Conservation (phyloP, 2,113 vertebrate species). For the Ceyx melanurus region DNA sequence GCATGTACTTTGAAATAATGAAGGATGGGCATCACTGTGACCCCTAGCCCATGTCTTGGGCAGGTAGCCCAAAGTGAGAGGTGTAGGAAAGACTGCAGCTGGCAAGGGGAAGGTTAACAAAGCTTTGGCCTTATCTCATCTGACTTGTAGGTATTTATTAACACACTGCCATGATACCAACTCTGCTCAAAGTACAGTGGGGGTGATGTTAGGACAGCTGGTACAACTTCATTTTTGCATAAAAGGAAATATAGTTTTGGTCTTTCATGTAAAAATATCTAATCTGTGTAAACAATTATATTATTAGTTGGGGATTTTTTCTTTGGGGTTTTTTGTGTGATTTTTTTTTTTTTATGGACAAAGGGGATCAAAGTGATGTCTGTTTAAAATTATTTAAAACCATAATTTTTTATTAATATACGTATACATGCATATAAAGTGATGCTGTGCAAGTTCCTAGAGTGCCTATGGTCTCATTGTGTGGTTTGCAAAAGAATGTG, state of each 20-base stretch:
- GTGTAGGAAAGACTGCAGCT: neutral
- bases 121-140: neutral
- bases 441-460: neutral
- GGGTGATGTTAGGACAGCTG: neutral
- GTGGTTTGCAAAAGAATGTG: neutral
- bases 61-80: neutral
- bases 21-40: fast-evolving
- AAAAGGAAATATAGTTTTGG: neutral
- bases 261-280: neutral
- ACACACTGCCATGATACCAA: neutral
- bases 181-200: conserved; percentile 16
- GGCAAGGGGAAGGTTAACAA: neutral
- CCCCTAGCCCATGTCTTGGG: neutral
- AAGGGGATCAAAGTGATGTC: neutral
- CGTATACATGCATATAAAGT: neutral
- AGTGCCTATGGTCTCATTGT: neutral
- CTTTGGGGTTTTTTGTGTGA: neutral
- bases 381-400: neutral
- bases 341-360: neutral
- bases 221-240: neutral
- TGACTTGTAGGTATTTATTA: conserved; percentile 34
- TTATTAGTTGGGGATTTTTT: neutral
- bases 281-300: neutral
- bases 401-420: neutral
- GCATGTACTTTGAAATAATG: neutral